A percentile compares a stretch with the other conserved stretches of the same genome.
phyloP scores from a whole-genome alignment of 2,797 vertebrate species.

The Novumbra hubbsi region DNA sequence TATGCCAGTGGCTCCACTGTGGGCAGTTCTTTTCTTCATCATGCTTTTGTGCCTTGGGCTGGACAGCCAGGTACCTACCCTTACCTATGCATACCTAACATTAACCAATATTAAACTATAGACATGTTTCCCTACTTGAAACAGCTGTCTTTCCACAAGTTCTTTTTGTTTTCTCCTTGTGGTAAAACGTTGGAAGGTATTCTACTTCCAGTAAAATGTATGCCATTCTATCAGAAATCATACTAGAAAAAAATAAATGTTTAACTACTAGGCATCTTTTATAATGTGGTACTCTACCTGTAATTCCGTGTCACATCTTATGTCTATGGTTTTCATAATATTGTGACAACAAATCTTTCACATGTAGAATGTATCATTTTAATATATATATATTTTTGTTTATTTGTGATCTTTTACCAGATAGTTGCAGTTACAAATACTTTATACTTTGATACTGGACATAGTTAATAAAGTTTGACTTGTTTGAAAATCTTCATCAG shows the following conservation, averaged over 20 bases:
- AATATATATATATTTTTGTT: too few species aligned
- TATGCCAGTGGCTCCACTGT: slow-evolving; percentile 78
- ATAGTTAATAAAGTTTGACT: neutral
- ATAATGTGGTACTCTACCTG: neutral
- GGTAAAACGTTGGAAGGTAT: neutral
- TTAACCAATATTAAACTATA: neutral
- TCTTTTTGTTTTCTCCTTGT: neutral
- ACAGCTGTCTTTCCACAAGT: neutral
- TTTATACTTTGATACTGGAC: neutral
- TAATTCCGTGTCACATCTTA: neutral
- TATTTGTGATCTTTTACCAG: neutral
- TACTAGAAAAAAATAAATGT: neutral
- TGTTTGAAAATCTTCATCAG: slow-evolving; percentile 40
- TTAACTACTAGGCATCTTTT: neutral
- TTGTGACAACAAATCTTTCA: neutral
- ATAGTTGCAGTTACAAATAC: neutral
- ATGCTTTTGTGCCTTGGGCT: slow-evolving; percentile 79
- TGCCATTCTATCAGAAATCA: neutral
- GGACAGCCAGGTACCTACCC: slow-evolving; percentile 72
- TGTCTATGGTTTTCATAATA: neutral
- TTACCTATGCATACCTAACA: neutral
- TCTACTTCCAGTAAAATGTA: neutral
- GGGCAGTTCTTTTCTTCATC: slow-evolving; percentile 77
- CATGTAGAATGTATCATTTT: too few species aligned
- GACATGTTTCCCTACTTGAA: neutral